A percentile compares a stretch with the other conserved stretches of the same genome.
phyloP scores from a whole-genome alignment of 2,797 vertebrate species.

The Pempheris klunzingeri region DNA sequence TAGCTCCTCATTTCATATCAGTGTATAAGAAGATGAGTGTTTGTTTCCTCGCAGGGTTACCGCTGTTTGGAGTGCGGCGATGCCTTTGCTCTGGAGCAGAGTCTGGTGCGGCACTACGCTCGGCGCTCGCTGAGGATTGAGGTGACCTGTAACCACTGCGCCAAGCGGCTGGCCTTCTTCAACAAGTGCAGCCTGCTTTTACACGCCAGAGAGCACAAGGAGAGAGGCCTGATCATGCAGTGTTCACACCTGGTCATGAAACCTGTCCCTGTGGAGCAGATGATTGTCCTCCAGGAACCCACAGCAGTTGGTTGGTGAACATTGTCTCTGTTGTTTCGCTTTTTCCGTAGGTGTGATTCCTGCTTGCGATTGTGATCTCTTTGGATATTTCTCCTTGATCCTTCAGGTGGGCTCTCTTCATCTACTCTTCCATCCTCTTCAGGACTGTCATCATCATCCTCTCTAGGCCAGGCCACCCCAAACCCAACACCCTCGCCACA shows the following conservation, averaged over 20 bases:
- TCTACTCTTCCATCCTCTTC: slow-evolving; percentile 42
- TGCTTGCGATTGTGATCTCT: neutral
- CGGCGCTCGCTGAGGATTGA: slow-evolving; percentile 96
- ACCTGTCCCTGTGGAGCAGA: slow-evolving; percentile 94
- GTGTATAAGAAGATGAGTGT: neutral
- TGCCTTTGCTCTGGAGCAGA: slow-evolving; percentile 94
- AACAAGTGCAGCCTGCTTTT: slow-evolving; percentile 98
- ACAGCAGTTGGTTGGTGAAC: slow-evolving; percentile 78
- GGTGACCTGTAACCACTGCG: slow-evolving; percentile 98
- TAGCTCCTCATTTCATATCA: neutral
- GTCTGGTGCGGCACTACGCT: slow-evolving; percentile 94
- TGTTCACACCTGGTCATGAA: slow-evolving; percentile 97
- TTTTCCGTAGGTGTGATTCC: neutral
- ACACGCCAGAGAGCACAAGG: slow-evolving; percentile 97
- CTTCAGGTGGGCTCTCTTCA: slow-evolving; percentile 33
- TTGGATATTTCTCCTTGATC: neutral
- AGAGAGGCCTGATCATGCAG: slow-evolving; percentile 97
- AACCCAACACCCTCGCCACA: slow-evolving; percentile 57
- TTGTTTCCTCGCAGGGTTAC: slow-evolving; percentile 82
- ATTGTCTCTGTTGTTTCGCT: neutral
- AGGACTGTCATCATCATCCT: slow-evolving; percentile 36
- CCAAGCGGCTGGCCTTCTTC: slow-evolving; percentile 95
- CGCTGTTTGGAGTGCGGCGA: slow-evolving; percentile 97
- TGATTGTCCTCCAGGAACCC: slow-evolving; percentile 93
- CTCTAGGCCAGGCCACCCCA: slow-evolving; percentile 20